A percentile compares a stretch with the other conserved stretches of the same genome.
Evolutionary conservation across 2,113 vertebrate species (phyloP).

Genomic region (Gorilla gorilla): DNA sequence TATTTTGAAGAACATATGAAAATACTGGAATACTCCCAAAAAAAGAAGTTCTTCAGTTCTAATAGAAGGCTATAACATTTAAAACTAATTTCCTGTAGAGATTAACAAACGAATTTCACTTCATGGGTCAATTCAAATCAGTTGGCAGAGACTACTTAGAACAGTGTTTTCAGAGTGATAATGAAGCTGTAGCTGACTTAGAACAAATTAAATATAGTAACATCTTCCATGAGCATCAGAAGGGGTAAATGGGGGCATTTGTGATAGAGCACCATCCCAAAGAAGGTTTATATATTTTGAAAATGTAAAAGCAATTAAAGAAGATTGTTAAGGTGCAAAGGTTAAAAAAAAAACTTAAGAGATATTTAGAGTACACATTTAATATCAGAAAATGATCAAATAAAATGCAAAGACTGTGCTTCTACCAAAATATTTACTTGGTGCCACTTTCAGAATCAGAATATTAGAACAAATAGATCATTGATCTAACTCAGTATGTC

Average conservation of each 20-base stretch:
- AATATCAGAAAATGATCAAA: neutral
- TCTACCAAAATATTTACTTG: neutral
- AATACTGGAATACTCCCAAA: neutral
- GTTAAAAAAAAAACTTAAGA: neutral
- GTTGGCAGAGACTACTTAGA: neutral
- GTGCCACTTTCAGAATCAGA: neutral
- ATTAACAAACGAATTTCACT: neutral
- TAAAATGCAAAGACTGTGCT: neutral
- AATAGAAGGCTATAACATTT: neutral
- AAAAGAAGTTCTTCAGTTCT: neutral
- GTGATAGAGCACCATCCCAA: neutral
- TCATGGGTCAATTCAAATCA: neutral
- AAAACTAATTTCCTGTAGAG: neutral
- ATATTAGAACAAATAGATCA: neutral
- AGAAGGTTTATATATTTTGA: neutral
- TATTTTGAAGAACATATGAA: conserved; percentile 11
- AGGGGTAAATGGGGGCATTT: neutral
- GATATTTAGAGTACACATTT: neutral
- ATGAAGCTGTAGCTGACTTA: neutral
- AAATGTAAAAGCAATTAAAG: neutral
- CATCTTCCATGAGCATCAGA: neutral
- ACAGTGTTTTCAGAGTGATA: neutral
- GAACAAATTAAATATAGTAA: neutral
- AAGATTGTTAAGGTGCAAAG: neutral
- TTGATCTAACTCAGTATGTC: neutral